These are phyloP conservation scores for Psilopsiagon aurifrons DNA, from an alignment of 2,113 vertebrate genomes.

Conservation along the genomic window DNA sequence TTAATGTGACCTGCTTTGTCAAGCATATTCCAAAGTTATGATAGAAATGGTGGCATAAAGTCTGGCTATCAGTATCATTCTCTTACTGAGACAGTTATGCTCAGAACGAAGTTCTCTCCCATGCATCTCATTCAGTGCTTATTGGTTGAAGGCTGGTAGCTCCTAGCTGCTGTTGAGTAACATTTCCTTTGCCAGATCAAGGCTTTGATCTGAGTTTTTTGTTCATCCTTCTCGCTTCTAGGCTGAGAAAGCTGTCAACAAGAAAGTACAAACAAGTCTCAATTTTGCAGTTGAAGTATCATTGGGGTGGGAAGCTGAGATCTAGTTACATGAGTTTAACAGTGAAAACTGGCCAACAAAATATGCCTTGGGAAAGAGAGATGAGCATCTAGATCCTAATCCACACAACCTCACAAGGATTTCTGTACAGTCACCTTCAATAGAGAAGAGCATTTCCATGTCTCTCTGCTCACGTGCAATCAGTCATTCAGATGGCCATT, in stretches of 20 bases:
- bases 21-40: fast-evolving
- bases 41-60: background rate
- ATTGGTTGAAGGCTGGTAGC: background rate
- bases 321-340: background rate
- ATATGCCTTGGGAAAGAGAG: background rate
- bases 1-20: background rate
- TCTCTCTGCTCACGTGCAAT: background rate
- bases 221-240: background rate
- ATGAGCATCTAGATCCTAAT: background rate
- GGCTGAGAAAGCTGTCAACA: background rate
- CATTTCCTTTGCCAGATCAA: background rate
- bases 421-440: background rate
- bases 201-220: background rate
- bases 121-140: background rate
- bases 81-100: background rate
- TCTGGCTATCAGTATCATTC: background rate
- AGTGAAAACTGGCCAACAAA: background rate
- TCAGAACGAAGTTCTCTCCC: background rate
- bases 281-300: background rate
- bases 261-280: background rate
- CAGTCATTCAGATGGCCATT: background rate
- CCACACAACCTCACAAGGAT: background rate
- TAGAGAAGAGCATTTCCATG: background rate
- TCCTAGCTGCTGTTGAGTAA: background rate
- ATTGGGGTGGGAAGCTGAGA: background rate